phyloP scores from a whole-genome alignment of 2,888 invertebrate genomes.

The Serripes groenlandicus region DNA sequence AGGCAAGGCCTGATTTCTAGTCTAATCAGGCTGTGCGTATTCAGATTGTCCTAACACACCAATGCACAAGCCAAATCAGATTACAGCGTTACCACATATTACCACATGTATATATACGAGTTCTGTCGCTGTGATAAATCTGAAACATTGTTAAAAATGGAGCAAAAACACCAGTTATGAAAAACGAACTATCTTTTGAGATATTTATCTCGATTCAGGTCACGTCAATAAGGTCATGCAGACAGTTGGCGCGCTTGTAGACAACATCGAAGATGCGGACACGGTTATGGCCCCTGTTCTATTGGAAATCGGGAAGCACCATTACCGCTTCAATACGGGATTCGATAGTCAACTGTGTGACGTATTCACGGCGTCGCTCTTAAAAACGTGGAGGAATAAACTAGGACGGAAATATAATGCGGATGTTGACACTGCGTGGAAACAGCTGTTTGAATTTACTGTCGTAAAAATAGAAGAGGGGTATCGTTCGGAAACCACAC shows the following conservation, averaged over 20 bases:
- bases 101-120: too few species aligned
- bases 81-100: too few species aligned
- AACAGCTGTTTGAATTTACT: slow-evolving; percentile 8
- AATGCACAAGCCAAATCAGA: too few species aligned
- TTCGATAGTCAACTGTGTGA: slow-evolving; percentile 4
- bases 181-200: too few species aligned
- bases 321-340: not conserved
- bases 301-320: not conserved
- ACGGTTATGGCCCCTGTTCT: not conserved
- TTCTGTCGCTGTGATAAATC: too few species aligned
- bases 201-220: not conserved
- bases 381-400: not conserved
- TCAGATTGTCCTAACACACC: too few species aligned
- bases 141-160: too few species aligned
- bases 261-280: slow-evolving; percentile 5
- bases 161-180: too few species aligned
- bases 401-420: not conserved
- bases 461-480: not conserved
- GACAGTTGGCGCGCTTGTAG: not conserved
- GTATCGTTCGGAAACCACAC: not conserved
- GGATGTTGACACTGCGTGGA: not conserved
- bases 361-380: not conserved
- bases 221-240: slow-evolving; percentile 15
- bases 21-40: too few species aligned
- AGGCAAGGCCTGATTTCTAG: too few species aligned